Percentiles rank a stretch among this genome's conserved stretches.
phyloP scores from a whole-genome alignment of 2,888 invertebrate species.

The Cerastis rubricosa region DNA sequence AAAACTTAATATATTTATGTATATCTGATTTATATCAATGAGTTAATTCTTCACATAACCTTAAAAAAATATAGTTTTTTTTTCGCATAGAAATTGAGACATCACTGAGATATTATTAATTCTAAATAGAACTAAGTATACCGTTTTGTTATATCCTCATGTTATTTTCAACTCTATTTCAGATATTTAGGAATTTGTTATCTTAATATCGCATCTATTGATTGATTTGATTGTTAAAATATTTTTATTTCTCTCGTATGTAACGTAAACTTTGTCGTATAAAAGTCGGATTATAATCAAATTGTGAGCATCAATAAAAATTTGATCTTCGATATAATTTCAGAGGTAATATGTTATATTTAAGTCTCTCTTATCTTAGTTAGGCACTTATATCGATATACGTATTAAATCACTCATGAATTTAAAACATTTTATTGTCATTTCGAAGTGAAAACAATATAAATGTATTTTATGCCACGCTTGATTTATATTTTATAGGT shows the following conservation, averaged over 20 bases:
- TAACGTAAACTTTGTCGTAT: slow-evolving; percentile 61
- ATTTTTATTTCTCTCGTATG: slow-evolving; percentile 52
- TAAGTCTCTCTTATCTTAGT: slow-evolving; percentile 74
- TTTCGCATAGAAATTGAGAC: slow-evolving; percentile 2
- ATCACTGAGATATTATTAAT: not conserved
- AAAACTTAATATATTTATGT: not conserved
- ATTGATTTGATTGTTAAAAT: slow-evolving; percentile 52
- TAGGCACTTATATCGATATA: slow-evolving; percentile 78
- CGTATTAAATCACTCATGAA: slow-evolving; percentile 88
- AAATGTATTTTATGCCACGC: slow-evolving; percentile 88
- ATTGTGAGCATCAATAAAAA: slow-evolving; percentile 78
- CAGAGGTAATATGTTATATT: slow-evolving; percentile 72
- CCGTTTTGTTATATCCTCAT: not conserved
- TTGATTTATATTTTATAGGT: slow-evolving; percentile 90
- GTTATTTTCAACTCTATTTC: slow-evolving; percentile 3
- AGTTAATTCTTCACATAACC: not conserved
- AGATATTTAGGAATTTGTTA: slow-evolving; percentile 28
- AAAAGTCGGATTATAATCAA: slow-evolving; percentile 72
- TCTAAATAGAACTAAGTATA: not conserved
- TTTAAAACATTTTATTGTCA: slow-evolving; percentile 89
- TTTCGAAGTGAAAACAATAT: slow-evolving; percentile 89
- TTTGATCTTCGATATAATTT: slow-evolving; percentile 79
- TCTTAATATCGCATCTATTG: slow-evolving; percentile 49
- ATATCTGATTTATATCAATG: slow-evolving; percentile 1
- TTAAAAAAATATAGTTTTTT: not conserved